Base-by-base conservation (phyloP, 2,888 invertebrate genomes). In the Drosophila merina region DNA sequence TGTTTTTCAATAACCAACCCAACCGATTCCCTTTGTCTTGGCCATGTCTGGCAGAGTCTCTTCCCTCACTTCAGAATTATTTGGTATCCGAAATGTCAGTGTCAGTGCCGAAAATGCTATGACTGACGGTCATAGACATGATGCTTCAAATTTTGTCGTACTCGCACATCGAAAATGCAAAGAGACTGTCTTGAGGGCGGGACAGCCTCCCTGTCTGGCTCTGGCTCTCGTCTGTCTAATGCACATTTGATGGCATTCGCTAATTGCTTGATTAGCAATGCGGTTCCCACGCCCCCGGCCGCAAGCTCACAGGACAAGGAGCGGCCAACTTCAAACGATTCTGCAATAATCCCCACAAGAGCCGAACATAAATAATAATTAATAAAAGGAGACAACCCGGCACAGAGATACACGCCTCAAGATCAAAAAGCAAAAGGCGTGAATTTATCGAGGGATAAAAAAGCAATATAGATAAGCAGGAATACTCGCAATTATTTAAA, bases 1-100 rank as follows among this genome's bases (percentile, higher is more conserved):
- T 87, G 88, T 83, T 83, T 83, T 83, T 86, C 86, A 83, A 87
- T 83, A 79, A 86, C 86, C 62, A 79, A 83, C 79, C 59, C 71
- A 2, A 20, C 47, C 12, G 45, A 50, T 25, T 30, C 44, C 44
- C 57, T 48, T 51, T 57, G 57, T 57, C 52, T 28, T 44, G 42
- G 44, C 38, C 14, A 36, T 47, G 59, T 40, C 59, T 52, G 47
- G 57, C n/a, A 14, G 30, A 42, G 38, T 38, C 38, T 9, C 28
- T 6, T 4, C 28, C 28, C 28, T 28, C 5, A 28, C 28, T 0
- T 6, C 6, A 2, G 28, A 47, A 26, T 10, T 47, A 42, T 42
- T 9, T 50, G 40, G 40, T 36, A 57, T 42, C 31, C 40, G 40
- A 14, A 49, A 48, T 40, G 48, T 59, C 52, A 54, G 33, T 40